Evolutionary conservation across 1,140 invertebrate species (phyloP).

Genomic region (Bombyx mandarina): DNA sequence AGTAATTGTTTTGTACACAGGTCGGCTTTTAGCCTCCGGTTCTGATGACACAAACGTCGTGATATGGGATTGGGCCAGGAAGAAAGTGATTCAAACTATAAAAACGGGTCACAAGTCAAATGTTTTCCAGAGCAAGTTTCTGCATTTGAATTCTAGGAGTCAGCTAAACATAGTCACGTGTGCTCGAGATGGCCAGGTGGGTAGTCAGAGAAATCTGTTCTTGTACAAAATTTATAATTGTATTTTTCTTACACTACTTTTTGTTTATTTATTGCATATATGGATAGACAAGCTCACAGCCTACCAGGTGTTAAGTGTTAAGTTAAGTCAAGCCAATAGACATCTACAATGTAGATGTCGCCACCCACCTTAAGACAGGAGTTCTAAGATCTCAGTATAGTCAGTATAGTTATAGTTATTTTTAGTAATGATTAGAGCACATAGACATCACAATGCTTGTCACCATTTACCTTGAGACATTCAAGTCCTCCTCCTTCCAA

Average conservation of each 20-base stretch:
- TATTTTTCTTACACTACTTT: background rate
- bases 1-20: slow-evolving; percentile 38
- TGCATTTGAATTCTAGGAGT: slow-evolving; percentile 72
- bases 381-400: too few species aligned
- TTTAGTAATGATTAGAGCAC: too few species aligned
- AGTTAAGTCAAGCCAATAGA: too few species aligned
- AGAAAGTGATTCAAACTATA: slow-evolving; percentile 76
- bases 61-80: slow-evolving; percentile 92
- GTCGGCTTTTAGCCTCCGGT: slow-evolving; percentile 85
- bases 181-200: slow-evolving; percentile 91
- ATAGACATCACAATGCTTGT: too few species aligned
- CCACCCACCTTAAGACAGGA: too few species aligned
- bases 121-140: slow-evolving; percentile 88
- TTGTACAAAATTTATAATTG: background rate
- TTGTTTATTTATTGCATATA: too few species aligned
- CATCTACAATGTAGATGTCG: too few species aligned
- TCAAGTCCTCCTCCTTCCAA: too few species aligned
- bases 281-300: too few species aligned
- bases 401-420: too few species aligned
- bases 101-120: slow-evolving; percentile 88
- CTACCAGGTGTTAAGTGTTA: too few species aligned
- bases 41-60: slow-evolving; percentile 91
- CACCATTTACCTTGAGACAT: too few species aligned
- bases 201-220: slow-evolving; percentile 8
- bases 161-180: slow-evolving; percentile 90